Percentiles rank a stretch among this genome's conserved stretches.
Conservation (phyloP, 2,113 vertebrate genomes). For the Micromys minutus region DNA sequence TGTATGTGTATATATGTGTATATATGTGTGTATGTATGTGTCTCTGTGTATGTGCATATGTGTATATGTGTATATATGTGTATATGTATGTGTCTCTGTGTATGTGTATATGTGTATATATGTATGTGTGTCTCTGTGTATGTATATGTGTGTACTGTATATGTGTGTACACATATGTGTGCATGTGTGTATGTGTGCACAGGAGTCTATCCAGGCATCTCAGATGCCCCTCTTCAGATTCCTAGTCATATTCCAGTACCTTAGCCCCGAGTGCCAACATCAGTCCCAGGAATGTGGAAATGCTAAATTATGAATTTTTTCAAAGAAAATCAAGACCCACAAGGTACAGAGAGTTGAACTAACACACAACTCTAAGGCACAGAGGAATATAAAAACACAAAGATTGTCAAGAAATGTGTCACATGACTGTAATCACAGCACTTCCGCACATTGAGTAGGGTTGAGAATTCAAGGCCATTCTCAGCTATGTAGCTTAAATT, state of each 20-base stretch:
- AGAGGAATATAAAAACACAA: not conserved
- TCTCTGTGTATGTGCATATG: not conserved
- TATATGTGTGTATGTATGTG: not conserved
- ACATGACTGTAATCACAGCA: not conserved
- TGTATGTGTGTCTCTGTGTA: not conserved
- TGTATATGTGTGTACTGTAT: not conserved
- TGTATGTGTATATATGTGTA: not conserved
- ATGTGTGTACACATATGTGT: not conserved
- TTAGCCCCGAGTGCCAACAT: not conserved
- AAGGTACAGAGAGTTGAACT: not conserved
- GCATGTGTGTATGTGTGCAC: not conserved
- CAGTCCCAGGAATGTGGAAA: not conserved
- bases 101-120: not conserved
- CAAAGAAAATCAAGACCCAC: too few species aligned
- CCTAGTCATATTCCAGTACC: fast-evolving
- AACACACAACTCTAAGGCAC: not conserved
- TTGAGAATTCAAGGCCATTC: not conserved
- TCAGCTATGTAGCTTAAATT: not conserved
- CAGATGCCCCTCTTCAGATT: not conserved
- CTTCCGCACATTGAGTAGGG: not conserved
- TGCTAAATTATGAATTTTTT: not conserved
- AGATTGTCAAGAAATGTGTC: not conserved
- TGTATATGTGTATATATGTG: not conserved
- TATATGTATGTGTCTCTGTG: not conserved
- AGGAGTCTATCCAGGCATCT: not conserved